Conservation (phyloP, 2,113 vertebrate species). For the Calonectris borealis region DNA sequence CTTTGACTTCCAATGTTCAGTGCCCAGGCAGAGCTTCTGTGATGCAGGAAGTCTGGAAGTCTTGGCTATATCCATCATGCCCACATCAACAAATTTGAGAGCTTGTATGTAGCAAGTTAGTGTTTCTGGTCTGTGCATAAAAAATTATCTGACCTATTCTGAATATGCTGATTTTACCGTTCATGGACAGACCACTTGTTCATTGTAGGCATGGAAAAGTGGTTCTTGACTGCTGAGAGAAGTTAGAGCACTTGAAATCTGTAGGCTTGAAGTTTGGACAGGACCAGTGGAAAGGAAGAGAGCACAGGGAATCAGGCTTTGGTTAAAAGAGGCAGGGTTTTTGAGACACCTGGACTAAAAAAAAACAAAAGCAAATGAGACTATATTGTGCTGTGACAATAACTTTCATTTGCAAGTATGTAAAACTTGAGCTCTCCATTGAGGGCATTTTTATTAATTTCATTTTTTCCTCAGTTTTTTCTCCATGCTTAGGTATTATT, state of each 20-base stretch:
- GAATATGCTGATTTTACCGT: background rate
- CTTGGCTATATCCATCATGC: background rate
- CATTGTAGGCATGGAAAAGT: background rate
- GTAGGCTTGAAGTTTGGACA: too few relatives aligned
- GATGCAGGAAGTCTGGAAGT: background rate
- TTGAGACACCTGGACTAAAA: background rate
- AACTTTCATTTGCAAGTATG: background rate
- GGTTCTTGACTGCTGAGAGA: background rate
- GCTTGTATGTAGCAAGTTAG: background rate
- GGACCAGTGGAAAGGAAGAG: background rate
- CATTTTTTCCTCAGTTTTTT: background rate
- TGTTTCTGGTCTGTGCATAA: background rate
- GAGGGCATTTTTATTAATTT: background rate
- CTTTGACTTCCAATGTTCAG: background rate
- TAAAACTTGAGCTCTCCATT: background rate
- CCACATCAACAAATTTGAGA: background rate
- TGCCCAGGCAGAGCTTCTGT: background rate
- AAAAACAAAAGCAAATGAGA: background rate
- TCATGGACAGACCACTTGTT: background rate
- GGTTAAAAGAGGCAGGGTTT: background rate
- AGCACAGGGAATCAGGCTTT: background rate
- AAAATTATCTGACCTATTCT: background rate
- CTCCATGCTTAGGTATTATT: background rate
- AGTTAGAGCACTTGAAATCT: background rate
- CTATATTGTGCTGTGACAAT: background rate